Base-by-base conservation (phyloP, 2,797 vertebrate species). In the Argyrosomus regius region DNA sequence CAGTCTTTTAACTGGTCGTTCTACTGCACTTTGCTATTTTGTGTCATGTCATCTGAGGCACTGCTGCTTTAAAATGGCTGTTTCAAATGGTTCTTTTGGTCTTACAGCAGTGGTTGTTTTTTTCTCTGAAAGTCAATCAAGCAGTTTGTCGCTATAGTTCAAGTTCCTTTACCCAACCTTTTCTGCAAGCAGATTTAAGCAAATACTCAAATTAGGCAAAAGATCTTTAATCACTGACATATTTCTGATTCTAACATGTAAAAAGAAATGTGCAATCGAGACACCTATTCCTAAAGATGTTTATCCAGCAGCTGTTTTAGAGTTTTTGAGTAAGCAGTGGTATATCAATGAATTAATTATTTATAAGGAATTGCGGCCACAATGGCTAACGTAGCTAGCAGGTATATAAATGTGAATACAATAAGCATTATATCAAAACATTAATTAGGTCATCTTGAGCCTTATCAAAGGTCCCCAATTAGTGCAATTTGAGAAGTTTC, bases 391-490 rank as follows among this genome's bases (percentile, higher is more conserved):
- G 79, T 57, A 39, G 11, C 66, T 57, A 54, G 43, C 31, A 61
- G n/a, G 11, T 39, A 31, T 24, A 58, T 18, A 70, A 59, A 17
- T 72, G 13, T 48, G 20, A 46, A 52, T n/a, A 35, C 14, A 46
- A 22, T 17, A 39, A 76, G 3, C 22, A 43, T 67, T 52, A 41
- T 61, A 64, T 66, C 4, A 14, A 63, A 68, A 20, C 43, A 64
- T 78, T 60, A 82, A 78, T 70, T 31, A 24, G 77, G 49, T 75
- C 11, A 77, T 78, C 79, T 81, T 16, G 77, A 69, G 69, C 67
- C 56, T 74, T 49, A 87, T 85, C 74, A 88, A 77, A 84, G 77
- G 66, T 87, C 66, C 46, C 69, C 79, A 89, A 85, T 88, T 88
- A 85, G 78, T 78, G 72, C 50, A 0, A 88, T 75, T 74, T 62